phyloP scores from a whole-genome alignment of 2,888 invertebrate species.

The Pristionchus exspectatus region DNA sequence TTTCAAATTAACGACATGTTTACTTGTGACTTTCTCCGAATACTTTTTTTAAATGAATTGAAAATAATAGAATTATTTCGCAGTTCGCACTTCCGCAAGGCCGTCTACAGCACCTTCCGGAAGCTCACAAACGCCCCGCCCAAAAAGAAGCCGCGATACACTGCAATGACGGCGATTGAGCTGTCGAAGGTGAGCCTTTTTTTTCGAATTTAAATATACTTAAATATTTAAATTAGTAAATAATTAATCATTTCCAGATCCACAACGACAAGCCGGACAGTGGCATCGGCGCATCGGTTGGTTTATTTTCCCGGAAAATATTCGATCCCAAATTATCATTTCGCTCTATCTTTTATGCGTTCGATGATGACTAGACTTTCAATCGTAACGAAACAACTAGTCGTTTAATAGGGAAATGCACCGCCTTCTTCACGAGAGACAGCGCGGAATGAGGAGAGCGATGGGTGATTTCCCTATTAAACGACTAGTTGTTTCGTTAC shows the following conservation, averaged over 20 bases:
- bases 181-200: background rate
- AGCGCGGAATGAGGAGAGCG: no score
- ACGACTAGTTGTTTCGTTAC: no score
- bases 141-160: conserved; percentile 12
- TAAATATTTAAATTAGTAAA: background rate
- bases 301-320: background rate
- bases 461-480: no score
- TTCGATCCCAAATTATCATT: background rate
- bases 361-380: background rate
- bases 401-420: no score
- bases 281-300: background rate
- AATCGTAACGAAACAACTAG: no score
- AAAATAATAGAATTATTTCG: no score
- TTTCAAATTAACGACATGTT: no score
- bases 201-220: background rate
- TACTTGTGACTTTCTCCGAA: no score
- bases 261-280: conserved; percentile 1
- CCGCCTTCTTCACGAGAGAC: no score
- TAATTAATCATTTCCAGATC: background rate
- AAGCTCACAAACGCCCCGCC: background rate
- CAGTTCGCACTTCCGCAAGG: conserved; percentile 41
- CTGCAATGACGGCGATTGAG: conserved; percentile 8
- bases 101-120: background rate
- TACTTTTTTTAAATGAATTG: no score
- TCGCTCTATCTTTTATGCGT: background rate